Evolutionary conservation across 1,140 invertebrate genomes (phyloP).

Genomic region (Heliothis virescens): DNA sequence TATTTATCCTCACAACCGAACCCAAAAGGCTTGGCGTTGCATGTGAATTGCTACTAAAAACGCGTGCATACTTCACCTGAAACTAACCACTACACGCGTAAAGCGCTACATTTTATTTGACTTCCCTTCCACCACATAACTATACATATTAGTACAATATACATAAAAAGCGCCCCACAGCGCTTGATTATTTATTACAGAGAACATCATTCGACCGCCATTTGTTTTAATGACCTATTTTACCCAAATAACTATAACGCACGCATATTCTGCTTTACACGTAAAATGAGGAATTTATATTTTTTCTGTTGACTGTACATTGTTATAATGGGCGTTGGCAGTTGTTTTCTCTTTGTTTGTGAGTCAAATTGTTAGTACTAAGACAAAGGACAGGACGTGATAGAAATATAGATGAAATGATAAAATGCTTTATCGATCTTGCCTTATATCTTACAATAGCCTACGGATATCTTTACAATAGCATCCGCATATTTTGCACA

Average conservation of each 20-base stretch:
- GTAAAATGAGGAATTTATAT: conserved; percentile 15
- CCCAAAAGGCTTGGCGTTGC: no score
- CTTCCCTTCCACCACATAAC: not conserved
- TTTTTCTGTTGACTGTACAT: conserved; percentile 9
- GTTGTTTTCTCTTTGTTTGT: conserved; percentile 3
- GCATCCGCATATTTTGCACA: no score
- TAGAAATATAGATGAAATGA: no score
- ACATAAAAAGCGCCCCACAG: conserved; percentile 21
- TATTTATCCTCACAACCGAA: no score
- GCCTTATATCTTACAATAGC: no score
- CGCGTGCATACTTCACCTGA: no score
- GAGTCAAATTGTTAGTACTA: not conserved
- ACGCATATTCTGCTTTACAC: conserved; percentile 38
- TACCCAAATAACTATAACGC: conserved; percentile 45
- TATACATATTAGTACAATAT: not conserved
- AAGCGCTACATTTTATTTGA: not conserved
- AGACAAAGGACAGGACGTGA: not conserved
- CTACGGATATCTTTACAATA: no score
- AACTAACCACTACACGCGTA: not conserved
- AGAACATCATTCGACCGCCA: conserved; percentile 38
- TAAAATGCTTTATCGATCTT: no score
- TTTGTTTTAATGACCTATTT: conserved; percentile 51
- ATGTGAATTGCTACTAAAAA: no score
- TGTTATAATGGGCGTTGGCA: not conserved
- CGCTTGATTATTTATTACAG: conserved; percentile 35